Conservation (phyloP, 1,140 invertebrate species). For the Sarcophaga peregrina region DNA sequence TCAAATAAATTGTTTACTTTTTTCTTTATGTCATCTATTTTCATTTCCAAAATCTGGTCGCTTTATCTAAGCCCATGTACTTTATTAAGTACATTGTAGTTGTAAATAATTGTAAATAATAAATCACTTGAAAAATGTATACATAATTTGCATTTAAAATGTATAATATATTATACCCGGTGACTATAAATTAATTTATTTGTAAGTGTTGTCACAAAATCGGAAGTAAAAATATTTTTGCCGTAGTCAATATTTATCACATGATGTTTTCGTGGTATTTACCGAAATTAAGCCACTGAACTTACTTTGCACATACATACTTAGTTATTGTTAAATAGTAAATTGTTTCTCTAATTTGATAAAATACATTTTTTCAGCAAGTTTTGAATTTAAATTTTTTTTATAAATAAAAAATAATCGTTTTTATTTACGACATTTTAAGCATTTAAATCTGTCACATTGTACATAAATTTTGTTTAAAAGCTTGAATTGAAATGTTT, state of each 20-base stretch:
- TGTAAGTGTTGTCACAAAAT: slow-evolving; percentile 1
- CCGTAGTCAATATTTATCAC: slow-evolving; percentile 33
- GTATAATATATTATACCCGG: slow-evolving; percentile 5
- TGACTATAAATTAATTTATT: slow-evolving; percentile 36
- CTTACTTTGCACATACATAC: background rate
- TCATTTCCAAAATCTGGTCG: no score
- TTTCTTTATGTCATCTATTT: no score
- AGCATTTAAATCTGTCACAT: background rate
- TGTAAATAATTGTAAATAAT: background rate
- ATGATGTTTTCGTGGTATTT: slow-evolving; percentile 16
- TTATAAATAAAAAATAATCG: background rate
- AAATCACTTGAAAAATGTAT: slow-evolving; percentile 2
- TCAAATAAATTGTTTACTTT: no score
- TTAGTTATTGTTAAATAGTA: background rate
- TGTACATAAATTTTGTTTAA: background rate
- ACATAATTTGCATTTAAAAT: slow-evolving; percentile 18
- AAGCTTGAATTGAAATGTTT: no score
- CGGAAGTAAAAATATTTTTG: slow-evolving; percentile 29
- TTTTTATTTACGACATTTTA: background rate
- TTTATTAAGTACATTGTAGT: background rate
- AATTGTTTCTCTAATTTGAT: background rate
- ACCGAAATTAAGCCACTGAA: slow-evolving; percentile 34
- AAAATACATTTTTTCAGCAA: background rate
- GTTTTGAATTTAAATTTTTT: background rate
- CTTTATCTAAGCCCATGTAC: no score